Base-by-base conservation (phyloP, 2,113 vertebrate species). In the Tamias sibiricus region DNA sequence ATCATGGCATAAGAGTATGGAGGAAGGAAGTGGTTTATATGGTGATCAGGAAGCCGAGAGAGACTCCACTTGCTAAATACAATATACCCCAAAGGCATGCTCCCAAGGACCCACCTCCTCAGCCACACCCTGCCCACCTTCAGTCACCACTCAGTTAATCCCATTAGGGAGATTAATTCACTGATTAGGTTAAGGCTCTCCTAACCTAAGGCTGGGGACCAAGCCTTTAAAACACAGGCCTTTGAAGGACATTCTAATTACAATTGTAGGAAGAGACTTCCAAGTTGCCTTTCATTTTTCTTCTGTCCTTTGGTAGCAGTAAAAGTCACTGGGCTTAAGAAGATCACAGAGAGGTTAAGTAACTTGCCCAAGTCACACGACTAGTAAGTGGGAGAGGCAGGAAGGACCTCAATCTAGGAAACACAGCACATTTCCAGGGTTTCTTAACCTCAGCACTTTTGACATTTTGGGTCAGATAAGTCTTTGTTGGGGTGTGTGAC, bases 281-380 rank as follows among this genome's bases (percentile, higher is more conserved):
- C 17, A 42, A 74, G 19, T 52, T 82, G 54, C 47, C 47, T 92
- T 96, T 90, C 35, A 11, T 2, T 86, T 68, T 85, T 72, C 42
- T 44, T 52, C 24, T 11, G 2, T 66, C 17, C 11, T 22, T 54
- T 59, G 35, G 76, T 26, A 80, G 20, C 64, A 84, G 84, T 85
- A 75, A 69, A 47, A 85, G 40, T 44, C 91, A 49, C 7, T 59
- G 52, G 40, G n/a, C 35, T 54, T 85, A 52, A 11, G 47, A 77
- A n/a, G 86, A 35, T 35, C 79, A 49, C 57, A 84, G 52, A 92
- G 42, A 87, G 47, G 12, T 74, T 81, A 64, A 74, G 54, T 59
- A 57, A 85, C 16, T 85, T 95, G 87, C 37, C 28, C 37, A 77
- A 12, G 62, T 87, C 47, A 93, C 76, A 84, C 62, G 88, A 71